phyloP scores from a whole-genome alignment of 2,888 invertebrate genomes.

The Onthophagus sagittarius region DNA sequence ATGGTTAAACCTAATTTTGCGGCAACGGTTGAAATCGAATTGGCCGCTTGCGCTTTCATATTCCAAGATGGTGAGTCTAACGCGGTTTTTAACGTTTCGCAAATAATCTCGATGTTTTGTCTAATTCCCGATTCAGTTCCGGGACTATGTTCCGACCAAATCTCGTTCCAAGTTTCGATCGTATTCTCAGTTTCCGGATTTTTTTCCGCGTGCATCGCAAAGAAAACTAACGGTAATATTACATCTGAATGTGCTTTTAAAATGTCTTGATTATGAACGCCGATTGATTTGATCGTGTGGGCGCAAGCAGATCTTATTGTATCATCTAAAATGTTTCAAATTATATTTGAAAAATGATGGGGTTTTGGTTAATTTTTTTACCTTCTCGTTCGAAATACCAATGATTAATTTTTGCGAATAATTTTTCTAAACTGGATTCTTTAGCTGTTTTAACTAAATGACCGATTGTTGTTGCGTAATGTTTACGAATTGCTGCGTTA shows the following conservation, averaged over 20 bases:
- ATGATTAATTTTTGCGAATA: conserved; percentile 58
- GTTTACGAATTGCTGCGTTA: conserved; percentile 78
- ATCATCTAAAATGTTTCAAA: conserved; percentile 57
- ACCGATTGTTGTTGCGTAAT: conserved; percentile 80
- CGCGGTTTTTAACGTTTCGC: conserved; percentile 64
- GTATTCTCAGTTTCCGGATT: conserved; percentile 62
- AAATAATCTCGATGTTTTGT: conserved; percentile 69
- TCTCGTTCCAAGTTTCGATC: conserved; percentile 77
- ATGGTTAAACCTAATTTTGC: conserved; percentile 63
- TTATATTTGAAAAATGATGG: not conserved
- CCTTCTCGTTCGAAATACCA: conserved; percentile 69
- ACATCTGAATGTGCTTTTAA: conserved; percentile 71
- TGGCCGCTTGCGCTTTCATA: conserved; percentile 82
- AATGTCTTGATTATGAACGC: conserved; percentile 77
- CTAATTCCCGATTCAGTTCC: conserved; percentile 80
- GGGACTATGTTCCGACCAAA: conserved; percentile 87
- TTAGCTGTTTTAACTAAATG: conserved; percentile 80
- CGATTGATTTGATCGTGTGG: conserved; percentile 73
- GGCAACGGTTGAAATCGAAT: conserved; percentile 76
- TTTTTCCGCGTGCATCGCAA: conserved; percentile 85
- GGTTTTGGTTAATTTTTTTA: conserved; percentile 33
- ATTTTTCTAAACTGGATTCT: conserved; percentile 64
- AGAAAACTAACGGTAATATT: conserved; percentile 78
- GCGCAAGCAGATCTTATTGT: conserved; percentile 70
- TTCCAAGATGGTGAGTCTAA: conserved; percentile 84